Evolutionary conservation across 2,113 vertebrate species (phyloP).

Genomic region (Acanthisitta chloris): DNA sequence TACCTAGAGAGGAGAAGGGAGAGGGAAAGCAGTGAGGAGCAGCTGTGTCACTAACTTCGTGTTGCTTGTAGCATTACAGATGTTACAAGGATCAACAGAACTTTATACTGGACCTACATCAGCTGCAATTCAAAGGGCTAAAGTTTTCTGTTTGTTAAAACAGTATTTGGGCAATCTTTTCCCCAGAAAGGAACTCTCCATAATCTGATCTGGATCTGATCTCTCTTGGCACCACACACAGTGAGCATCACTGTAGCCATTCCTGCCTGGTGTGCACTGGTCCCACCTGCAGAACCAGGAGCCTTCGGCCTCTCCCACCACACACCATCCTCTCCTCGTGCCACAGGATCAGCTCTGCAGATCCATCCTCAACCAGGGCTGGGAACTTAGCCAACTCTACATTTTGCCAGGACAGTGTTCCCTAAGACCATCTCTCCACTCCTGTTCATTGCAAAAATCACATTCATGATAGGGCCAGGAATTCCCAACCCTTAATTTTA

Average conservation of each 20-base stretch:
- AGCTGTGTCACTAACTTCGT: not conserved
- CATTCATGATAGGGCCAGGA: not conserved
- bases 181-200: not conserved
- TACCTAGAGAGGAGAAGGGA: constrained; percentile 79
- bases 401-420: not conserved
- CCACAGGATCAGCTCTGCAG: not conserved
- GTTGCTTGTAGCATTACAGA: not conserved
- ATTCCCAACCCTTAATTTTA: not conserved
- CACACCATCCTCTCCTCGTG: fast-evolving
- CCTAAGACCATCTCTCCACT: not conserved
- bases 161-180: not conserved
- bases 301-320: not conserved
- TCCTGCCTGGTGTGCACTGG: not conserved
- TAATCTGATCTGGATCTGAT: not conserved
- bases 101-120: not conserved
- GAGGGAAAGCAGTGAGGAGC: not conserved
- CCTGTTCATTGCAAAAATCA: not conserved
- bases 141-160: not conserved
- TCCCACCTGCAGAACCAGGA: not conserved
- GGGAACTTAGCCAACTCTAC: not conserved
- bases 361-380: not conserved
- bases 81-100: not conserved
- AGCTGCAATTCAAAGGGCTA: not conserved
- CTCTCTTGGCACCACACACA: not conserved
- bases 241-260: too few relatives aligned